Evolutionary conservation across 2,113 vertebrate genomes (phyloP), one percentile per base, ranked within the genome.

Genomic region (Lepisosteus osseus): DNA sequence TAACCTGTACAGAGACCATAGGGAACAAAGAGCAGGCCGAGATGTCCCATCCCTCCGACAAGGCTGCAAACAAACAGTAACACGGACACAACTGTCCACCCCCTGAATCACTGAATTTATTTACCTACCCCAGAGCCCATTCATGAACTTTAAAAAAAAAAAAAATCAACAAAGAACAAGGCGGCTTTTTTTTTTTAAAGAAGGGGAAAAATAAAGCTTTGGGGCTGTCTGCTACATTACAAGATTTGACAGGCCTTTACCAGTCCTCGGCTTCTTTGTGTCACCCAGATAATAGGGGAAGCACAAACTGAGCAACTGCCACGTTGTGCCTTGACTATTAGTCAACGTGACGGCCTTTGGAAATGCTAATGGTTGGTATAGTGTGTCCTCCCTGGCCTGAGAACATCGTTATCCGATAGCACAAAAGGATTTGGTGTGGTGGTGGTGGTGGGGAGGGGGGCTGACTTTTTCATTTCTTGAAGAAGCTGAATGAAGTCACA

Each of bases 311-410:
- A 94, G 92, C 92, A 96, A 94, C 87, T 90, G 91, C 87, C 79
- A 90, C 84, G 90, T 90, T 90, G 80, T 88, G 86, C 86, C 72
- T 83, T 74, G 79, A 79, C 94, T 92, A 93, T 92, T 85, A 93
- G 90, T 93, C 65, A 40, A 88, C 90, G 90, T 88, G 91, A 90
- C 85, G 79, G 90, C 84, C 95, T 97, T 97, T 98, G 94, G 93
- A 98, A 94, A 98, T 98, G 97, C 95, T 97, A 97, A 98, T 97
- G 82, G 86, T 4, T 54, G 41, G 93, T 90, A 92, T 94, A 91
- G 94, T 92, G 91, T 87, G 89, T 92, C 87, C 88, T 90, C 90
- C 89, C 90, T 91, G 84, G 85, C 80, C 86, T 76, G 86, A 86
- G 84, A 91, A 88, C 81, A 76, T 79, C 81, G 87, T 87, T 88